Percentiles rank a stretch among this genome's conserved stretches.
phyloP scores from a whole-genome alignment of 1,140 invertebrate genomes.

The Tetramorium simillimum region DNA sequence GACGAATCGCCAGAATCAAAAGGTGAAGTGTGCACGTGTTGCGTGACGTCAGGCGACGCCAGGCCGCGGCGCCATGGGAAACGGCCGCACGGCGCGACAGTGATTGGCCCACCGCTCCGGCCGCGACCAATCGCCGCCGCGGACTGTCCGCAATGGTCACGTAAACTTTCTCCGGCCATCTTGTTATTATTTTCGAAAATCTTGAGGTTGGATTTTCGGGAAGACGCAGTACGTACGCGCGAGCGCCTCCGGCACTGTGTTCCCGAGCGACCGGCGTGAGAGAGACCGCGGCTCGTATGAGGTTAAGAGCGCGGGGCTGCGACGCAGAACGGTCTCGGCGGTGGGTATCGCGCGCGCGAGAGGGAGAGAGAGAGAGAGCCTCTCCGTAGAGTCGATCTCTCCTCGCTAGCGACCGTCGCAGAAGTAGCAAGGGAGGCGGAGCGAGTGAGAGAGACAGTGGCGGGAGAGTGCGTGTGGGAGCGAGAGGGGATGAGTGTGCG shows the following conservation, averaged over 20 bases:
- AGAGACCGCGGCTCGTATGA: constrained; percentile 75
- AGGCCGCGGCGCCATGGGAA: constrained; percentile 72
- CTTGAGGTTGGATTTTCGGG: constrained; percentile 75
- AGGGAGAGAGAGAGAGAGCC: neutral
- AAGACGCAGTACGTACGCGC: constrained; percentile 41
- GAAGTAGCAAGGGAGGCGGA: constrained; percentile 61
- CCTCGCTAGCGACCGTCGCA: constrained; percentile 65
- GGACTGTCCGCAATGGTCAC: constrained; percentile 79
- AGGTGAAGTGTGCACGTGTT: constrained; percentile 74
- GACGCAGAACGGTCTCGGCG: constrained; percentile 78
- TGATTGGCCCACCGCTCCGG: constrained; percentile 64
- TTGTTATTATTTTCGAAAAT: constrained; percentile 85
- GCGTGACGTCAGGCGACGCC: constrained; percentile 72
- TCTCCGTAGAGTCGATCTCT: constrained; percentile 42
- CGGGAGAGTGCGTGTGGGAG: neutral
- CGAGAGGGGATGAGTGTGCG: constrained; percentile 32
- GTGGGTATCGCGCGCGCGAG: constrained; percentile 73
- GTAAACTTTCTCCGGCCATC: constrained; percentile 78
- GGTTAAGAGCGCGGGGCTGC: constrained; percentile 73
- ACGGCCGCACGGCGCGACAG: constrained; percentile 66
- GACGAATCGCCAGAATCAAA: constrained; percentile 31
- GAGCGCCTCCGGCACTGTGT: constrained; percentile 45
- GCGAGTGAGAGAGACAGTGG: constrained; percentile 50
- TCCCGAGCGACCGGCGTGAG: constrained; percentile 9
- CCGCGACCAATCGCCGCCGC: constrained; percentile 70